Conservation (phyloP, 2,113 vertebrate genomes). For the Cololabis saira region DNA sequence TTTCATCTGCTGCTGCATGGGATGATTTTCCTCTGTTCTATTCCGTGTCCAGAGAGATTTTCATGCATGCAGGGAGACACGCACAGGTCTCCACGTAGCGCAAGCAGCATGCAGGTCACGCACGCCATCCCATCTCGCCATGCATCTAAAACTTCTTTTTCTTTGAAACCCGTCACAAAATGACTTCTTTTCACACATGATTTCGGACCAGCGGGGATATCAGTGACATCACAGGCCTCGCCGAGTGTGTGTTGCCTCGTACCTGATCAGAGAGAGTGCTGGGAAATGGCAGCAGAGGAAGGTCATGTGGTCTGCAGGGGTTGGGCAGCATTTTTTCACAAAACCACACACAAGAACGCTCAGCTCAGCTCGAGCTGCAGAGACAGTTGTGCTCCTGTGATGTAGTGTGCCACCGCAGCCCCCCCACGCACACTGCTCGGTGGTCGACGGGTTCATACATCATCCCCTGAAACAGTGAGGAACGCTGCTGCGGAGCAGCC, state of each 20-base stretch:
- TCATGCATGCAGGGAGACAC: no score
- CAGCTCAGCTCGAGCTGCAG: constrained; percentile 7
- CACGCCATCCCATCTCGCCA: not conserved
- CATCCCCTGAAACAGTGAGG: constrained; percentile 41
- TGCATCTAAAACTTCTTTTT: not conserved
- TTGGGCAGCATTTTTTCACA: constrained; percentile 30
- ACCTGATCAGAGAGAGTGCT: constrained; percentile 11
- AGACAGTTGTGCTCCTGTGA: constrained; percentile 35
- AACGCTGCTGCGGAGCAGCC: constrained; percentile 3
- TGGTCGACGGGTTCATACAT: constrained; percentile 46
- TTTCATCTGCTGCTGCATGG: not conserved
- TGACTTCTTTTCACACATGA: no score
- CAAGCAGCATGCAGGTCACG: constrained; percentile 13
- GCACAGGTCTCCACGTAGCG: not conserved
- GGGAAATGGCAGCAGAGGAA: constrained; percentile 30
- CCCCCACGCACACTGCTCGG: not conserved
- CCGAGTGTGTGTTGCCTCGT: constrained; percentile 17
- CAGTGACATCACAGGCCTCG: constrained; percentile 12
- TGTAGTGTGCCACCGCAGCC: constrained; percentile 22
- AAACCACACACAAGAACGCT: constrained; percentile 33
- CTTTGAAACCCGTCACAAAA: no score
- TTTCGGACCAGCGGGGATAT: no score
- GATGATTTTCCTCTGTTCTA: not conserved
- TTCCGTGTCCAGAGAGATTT: no score
- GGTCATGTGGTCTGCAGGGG: not conserved